These are phyloP conservation scores for Tursiops truncatus DNA, from an alignment of 2,113 vertebrate species.

Conservation along the genomic window DNA sequence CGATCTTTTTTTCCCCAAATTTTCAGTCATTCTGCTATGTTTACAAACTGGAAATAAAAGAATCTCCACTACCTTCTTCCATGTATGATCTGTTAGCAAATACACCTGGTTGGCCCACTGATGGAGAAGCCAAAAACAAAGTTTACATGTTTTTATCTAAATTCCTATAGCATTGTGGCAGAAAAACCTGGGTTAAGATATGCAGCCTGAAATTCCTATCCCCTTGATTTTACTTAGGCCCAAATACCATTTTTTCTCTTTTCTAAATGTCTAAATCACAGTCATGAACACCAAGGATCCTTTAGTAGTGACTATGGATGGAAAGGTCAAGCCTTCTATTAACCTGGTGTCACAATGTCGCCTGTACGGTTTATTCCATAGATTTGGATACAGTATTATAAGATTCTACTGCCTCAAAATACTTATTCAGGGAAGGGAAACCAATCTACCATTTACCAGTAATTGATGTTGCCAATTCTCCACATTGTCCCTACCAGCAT, in stretches of 20 bases:
- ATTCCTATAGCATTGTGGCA: background rate
- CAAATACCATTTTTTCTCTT: background rate
- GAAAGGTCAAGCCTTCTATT: background rate
- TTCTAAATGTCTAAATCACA: background rate
- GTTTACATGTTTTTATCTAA: background rate
- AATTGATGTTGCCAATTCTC: background rate
- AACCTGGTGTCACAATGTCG: background rate
- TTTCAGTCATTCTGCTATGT: background rate
- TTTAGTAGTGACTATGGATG: background rate
- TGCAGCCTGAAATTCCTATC: background rate
- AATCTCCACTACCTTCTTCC: background rate
- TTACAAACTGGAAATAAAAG: background rate
- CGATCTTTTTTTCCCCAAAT: background rate
- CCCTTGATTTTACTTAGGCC: background rate
- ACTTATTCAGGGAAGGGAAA: background rate
- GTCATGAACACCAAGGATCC: background rate
- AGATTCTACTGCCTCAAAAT: background rate
- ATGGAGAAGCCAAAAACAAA: background rate
- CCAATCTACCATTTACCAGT: background rate
- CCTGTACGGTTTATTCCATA: background rate
- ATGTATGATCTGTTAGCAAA: background rate
- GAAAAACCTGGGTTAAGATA: background rate
- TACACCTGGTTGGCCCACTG: background rate
- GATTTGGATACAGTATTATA: background rate
- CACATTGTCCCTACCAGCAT: background rate